Conservation (phyloP, 2,113 vertebrate genomes). For the Propithecus coquereli region DNA sequence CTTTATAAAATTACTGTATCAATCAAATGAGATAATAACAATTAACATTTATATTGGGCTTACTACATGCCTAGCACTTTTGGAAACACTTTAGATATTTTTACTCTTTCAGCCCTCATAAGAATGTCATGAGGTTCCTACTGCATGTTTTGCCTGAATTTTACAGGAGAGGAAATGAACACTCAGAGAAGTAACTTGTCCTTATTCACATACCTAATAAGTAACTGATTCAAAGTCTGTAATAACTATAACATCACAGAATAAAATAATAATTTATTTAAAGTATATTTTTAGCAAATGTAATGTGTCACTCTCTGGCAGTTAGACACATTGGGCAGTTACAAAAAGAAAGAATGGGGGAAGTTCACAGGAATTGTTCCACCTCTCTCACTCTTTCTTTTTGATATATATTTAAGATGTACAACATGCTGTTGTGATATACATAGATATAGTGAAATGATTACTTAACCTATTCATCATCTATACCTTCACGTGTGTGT, state of each 20-base stretch:
- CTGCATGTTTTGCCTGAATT: not conserved
- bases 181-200: not conserved
- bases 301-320: not conserved
- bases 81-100: not conserved
- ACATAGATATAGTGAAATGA: not conserved
- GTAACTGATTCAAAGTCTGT: not conserved
- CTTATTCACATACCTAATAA: not conserved
- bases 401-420: not conserved
- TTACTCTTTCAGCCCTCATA: conserved; percentile 8
- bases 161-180: not conserved
- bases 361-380: not conserved
- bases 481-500: not conserved
- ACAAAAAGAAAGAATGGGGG: not conserved
- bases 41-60: not conserved
- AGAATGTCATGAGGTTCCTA: not conserved
- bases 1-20: not conserved
- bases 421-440: not conserved
- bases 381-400: not conserved
- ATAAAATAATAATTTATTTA: not conserved
- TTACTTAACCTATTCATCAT: not conserved
- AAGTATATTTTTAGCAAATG: not conserved
- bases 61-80: not conserved
- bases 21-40: not conserved
- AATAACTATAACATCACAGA: not conserved
- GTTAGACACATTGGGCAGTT: not conserved